These are phyloP conservation scores for Nezara viridula DNA, from an alignment of 2,888 invertebrate species.

Conservation along the genomic window DNA sequence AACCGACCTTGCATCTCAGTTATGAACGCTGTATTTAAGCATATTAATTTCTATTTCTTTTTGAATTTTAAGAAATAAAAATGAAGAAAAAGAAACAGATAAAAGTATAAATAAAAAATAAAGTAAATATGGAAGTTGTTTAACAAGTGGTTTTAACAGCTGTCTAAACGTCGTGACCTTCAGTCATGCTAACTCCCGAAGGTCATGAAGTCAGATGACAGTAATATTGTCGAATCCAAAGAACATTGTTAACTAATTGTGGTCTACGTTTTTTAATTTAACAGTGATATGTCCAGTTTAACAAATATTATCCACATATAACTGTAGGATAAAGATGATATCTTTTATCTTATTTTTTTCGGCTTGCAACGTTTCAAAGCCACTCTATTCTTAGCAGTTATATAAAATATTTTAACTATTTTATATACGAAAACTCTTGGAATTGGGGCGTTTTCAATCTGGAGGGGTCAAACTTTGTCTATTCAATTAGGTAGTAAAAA, in stretches of 20 bases:
- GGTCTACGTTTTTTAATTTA: too few species aligned
- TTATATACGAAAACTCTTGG: too few species aligned
- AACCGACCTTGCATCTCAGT: not conserved
- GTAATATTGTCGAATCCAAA: not conserved
- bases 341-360: too few species aligned
- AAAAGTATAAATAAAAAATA: not conserved
- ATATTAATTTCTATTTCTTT: not conserved
- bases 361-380: too few species aligned
- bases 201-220: not conserved
- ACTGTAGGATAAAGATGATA: too few species aligned
- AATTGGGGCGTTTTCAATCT: too few species aligned
- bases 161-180: not conserved
- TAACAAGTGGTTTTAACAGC: not conserved
- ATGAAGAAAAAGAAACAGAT: not conserved
- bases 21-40: not conserved
- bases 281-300: too few species aligned
- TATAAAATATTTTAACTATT: too few species aligned
- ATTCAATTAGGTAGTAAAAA: too few species aligned
- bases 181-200: slow-evolving; percentile 1
- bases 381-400: too few species aligned
- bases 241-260: not conserved
- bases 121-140: not conserved
- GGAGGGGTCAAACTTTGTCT: too few species aligned
- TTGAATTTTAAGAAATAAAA: not conserved
- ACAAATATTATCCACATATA: too few species aligned